Evolutionary conservation across 2,888 invertebrate genomes (phyloP), one percentile per base, ranked within the genome.

Genomic region (Lasioglossum villosulum): DNA sequence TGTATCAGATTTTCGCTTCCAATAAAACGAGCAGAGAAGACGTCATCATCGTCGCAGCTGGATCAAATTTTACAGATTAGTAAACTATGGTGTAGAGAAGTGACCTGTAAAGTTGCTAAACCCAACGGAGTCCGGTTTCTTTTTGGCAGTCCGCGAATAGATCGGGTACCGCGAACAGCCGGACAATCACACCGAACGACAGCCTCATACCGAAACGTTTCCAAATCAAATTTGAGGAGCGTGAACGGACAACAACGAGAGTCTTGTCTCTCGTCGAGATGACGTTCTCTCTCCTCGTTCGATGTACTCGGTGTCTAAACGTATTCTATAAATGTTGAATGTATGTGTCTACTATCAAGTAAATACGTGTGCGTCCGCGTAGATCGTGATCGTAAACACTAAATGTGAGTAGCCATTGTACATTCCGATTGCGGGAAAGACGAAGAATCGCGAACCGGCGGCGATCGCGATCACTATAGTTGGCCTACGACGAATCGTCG

Each of bases 281-380:
- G 19, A 37, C 27, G 37, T 68, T 23, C 16, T 23, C 68, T 19
- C 68, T 23, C 23, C 37, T 37, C 37, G 68, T 37, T 63, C 68
- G 45, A 34, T 78, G 80, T 86, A 84, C 79, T 89, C 75, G 74
- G 76, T 90, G 91, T 90, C 83, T 91, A 86, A 84, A 86, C 87
- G 90, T 68, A 68, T 37, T 37, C 68, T 90, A 86, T 91, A 88
- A 86, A 87, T 92, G 90, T 92, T 87, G 85, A 79, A 87, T 84
- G 82, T 84, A 73, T 81, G 82, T 84, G 70, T 74, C 75, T 66
- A 75, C 19, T 75, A 68, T 39, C 63, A 52, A 75, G 59, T 56
- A 80, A 63, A 70, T 30, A 76, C 27, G 63, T 66, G 59, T 70
- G 73, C 78, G 78, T 83, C 63, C 70, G 71, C 75, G 72, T 83